These are phyloP conservation scores for Narcine bancroftii DNA, from an alignment of 2,113 vertebrate species.

Conservation along the genomic window DNA sequence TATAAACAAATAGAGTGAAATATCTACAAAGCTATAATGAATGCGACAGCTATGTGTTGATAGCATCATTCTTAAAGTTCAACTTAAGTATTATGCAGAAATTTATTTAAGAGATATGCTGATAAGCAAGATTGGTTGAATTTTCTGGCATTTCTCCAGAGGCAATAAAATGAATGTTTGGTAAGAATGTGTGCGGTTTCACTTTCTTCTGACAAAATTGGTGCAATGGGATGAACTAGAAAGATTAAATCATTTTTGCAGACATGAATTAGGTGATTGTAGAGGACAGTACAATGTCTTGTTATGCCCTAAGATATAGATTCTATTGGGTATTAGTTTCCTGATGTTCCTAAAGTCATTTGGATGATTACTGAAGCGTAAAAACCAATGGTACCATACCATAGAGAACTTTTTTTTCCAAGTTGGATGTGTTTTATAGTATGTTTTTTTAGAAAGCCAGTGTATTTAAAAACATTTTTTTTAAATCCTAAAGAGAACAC, in stretches of 20 bases:
- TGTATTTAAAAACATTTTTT: neutral
- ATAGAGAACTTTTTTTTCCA: too few relatives aligned
- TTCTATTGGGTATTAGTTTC: neutral
- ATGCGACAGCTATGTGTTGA: neutral
- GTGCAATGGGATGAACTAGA: too few relatives aligned
- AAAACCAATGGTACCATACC: neutral
- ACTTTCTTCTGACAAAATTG: neutral
- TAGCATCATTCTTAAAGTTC: neutral
- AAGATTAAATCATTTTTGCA: too few relatives aligned
- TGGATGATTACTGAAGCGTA: neutral
- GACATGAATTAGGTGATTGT: too few relatives aligned
- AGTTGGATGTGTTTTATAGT: too few relatives aligned
- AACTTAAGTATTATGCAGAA: neutral
- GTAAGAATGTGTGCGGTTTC: neutral
- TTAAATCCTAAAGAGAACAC: slow-evolving; percentile 68
- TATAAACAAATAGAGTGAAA: neutral
- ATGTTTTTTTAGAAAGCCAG: neutral
- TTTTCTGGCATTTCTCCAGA: neutral
- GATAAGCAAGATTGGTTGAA: neutral
- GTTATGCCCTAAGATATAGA: too few relatives aligned
- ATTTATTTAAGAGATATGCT: neutral
- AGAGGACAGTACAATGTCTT: too few relatives aligned
- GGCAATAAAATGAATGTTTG: neutral
- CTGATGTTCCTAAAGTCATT: neutral
- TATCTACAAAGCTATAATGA: neutral